phyloP scores from a whole-genome alignment of 53 echinoderm and acorn worm species.

The Henricia sp. region DNA sequence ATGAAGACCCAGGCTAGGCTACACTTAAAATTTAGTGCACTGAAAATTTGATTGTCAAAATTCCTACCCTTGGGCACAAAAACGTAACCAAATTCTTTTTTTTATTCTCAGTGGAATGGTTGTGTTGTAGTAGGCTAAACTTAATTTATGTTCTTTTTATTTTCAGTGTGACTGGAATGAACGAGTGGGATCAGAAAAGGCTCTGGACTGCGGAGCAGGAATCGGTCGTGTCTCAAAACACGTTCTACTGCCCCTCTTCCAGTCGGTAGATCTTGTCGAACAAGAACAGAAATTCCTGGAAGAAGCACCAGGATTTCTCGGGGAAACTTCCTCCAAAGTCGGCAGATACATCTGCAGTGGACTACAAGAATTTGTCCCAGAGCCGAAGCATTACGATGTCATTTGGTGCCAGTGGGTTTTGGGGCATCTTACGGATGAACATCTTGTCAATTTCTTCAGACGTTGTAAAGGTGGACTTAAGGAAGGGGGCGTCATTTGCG shows the following conservation, averaged over 20 bases:
- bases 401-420: conserved; percentile 99
- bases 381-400: conserved; percentile 80
- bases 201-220: conserved; percentile 93
- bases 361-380: conserved; percentile 82
- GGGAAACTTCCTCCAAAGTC: conserved; percentile 55
- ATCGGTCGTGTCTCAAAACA: conserved; percentile 95
- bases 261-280: conserved; percentile 88
- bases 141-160: too few species aligned
- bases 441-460: conserved; percentile 81
- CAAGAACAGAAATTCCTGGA: conserved; percentile 85
- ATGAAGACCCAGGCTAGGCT: too few species aligned
- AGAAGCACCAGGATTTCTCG: conserved; percentile 74
- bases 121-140: too few species aligned
- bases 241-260: conserved; percentile 82
- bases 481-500: conserved; percentile 79
- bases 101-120: too few species aligned
- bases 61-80: too few species aligned
- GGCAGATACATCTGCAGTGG: conserved; percentile 82
- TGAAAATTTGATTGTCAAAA: too few species aligned
- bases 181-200: conserved; percentile 71
- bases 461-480: conserved; percentile 75
- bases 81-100: too few species aligned
- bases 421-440: conserved; percentile 90
- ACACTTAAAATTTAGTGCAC: too few species aligned
- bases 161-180: conserved; percentile 78